Evolutionary conservation across 2,113 vertebrate genomes (phyloP), one percentile per base, ranked within the genome.

Genomic region (Erythrocercus mccallii): DNA sequence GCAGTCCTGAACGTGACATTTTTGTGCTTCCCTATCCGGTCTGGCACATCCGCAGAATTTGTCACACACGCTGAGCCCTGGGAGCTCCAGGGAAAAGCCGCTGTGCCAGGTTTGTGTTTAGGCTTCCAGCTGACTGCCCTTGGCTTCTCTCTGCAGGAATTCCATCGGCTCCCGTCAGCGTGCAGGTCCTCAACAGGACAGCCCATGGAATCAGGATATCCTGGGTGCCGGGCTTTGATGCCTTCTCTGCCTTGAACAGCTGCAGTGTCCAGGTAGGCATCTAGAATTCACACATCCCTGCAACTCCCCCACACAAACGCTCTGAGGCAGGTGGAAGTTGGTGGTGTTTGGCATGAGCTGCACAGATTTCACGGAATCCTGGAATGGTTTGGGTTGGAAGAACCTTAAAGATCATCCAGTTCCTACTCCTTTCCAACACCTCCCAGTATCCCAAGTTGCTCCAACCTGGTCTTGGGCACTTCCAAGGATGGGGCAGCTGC

Each of bases 161-260:
- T 48, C 98, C 98, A 5, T 96, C 69, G 0, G 94, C 98, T 6
- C 98, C 98, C 0, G 4, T 90, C 17, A 58, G 98, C 2, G 73
- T 99, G 76, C 90, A 8, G 5, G 95, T 99, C 74, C 88, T 58
- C 33, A 98, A 98, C 54, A 97, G 91, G 23, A 97, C 98, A 9
- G 97, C 98, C 35, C 98, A 98, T 28, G 91, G 98, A 37, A 47
- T 99, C 1, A 3, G 61, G 3, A 48, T 99, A 77, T 98, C 97
- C 91, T 99, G 99, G 99, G 97, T 94, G n/a, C 98, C 98, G 0
- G 99, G 98, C 77, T 98, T 99, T 2, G 98, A 99, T 31, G 98
- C 98, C 0, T 99, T 98, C 74, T 99, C 99, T 31, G 97, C 98
- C 2, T 90, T 99, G 19, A 98, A 61, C 58, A 94, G 2, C 47